Percentiles rank a stretch among this genome's conserved stretches.
phyloP scores from a whole-genome alignment of 2,888 invertebrate species.

The Ceriagrion tenellum region DNA sequence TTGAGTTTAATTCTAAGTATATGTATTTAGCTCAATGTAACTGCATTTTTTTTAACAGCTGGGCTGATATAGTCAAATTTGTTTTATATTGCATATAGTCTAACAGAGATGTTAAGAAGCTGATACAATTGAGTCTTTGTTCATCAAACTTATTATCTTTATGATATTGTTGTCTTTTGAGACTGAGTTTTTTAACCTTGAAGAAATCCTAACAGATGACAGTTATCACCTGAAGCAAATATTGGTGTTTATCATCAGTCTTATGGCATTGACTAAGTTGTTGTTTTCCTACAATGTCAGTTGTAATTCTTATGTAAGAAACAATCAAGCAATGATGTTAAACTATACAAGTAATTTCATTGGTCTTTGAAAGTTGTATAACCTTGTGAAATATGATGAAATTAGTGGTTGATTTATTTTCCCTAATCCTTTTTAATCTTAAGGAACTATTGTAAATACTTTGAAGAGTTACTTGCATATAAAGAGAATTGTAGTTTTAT shows the following conservation, averaged over 20 bases:
- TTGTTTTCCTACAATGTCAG: conserved; percentile 44
- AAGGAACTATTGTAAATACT: conserved; percentile 58
- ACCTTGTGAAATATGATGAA: conserved; percentile 53
- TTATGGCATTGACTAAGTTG: conserved; percentile 43
- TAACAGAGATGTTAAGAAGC: conserved; percentile 63
- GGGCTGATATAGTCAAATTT: conserved; percentile 66
- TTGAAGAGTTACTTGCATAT: conserved; percentile 57
- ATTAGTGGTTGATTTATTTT: conserved; percentile 39
- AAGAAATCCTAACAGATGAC: conserved; percentile 10
- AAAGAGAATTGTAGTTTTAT: conserved; percentile 66
- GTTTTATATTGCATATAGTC: conserved; percentile 64
- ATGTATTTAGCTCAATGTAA: conserved; percentile 62
- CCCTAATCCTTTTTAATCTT: conserved; percentile 48
- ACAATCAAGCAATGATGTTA: conserved; percentile 28
- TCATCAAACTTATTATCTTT: conserved; percentile 56
- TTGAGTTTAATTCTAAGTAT: conserved; percentile 57
- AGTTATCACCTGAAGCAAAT: conserved; percentile 12
- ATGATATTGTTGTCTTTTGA: conserved; percentile 68
- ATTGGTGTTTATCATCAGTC: conserved; percentile 40
- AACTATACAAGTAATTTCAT: conserved; percentile 22
- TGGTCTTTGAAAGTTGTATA: conserved; percentile 39
- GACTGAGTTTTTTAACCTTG: conserved; percentile 48
- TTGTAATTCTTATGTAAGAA: conserved; percentile 48
- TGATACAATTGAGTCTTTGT: conserved; percentile 65
- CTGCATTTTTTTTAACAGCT: conserved; percentile 63